These are phyloP conservation scores for Parapristionchus giblindavisi DNA, from an alignment of 2,888 invertebrate genomes.

Conservation along the genomic window DNA sequence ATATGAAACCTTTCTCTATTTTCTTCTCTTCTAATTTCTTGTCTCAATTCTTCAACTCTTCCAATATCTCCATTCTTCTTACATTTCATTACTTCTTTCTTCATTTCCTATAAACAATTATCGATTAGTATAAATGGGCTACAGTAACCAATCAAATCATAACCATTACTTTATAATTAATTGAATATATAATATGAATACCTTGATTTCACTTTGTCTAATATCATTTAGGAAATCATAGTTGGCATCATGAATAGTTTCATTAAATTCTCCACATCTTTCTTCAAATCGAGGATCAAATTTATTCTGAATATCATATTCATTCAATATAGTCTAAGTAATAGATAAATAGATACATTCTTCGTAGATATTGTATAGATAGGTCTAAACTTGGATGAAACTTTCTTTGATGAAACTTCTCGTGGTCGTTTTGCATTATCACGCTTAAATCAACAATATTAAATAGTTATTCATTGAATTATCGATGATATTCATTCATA, in stretches of 20 bases:
- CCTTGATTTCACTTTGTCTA: slow-evolving; percentile 54
- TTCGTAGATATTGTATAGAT: slow-evolving; percentile 40
- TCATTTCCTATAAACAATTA: slow-evolving; percentile 34
- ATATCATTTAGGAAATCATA: slow-evolving; percentile 63
- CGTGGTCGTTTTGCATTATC: slow-evolving; percentile 58
- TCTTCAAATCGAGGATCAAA: slow-evolving; percentile 65
- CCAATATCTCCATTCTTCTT: slow-evolving; percentile 33
- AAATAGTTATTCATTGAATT: too few relatives aligned
- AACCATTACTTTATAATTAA: background rate
- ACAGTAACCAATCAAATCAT: too few relatives aligned
- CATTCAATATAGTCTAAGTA: slow-evolving; percentile 6
- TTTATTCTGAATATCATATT: slow-evolving; percentile 36
- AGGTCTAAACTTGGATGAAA: slow-evolving; percentile 45
- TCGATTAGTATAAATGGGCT: too few relatives aligned
- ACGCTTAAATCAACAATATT: too few relatives aligned
- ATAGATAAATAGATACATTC: slow-evolving; percentile 2
- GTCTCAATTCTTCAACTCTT: slow-evolving; percentile 17
- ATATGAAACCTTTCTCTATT: slow-evolving; percentile 33
- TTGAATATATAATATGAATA: slow-evolving; percentile 11
- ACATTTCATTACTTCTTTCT: slow-evolving; percentile 31
- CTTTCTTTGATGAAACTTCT: slow-evolving; percentile 61
- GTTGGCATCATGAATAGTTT: slow-evolving; percentile 57
- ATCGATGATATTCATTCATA: too few relatives aligned
- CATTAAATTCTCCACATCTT: slow-evolving; percentile 60
- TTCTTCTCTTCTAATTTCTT: slow-evolving; percentile 38